Conservation (phyloP, 2,113 vertebrate species). For the Scolopax mira region DNA sequence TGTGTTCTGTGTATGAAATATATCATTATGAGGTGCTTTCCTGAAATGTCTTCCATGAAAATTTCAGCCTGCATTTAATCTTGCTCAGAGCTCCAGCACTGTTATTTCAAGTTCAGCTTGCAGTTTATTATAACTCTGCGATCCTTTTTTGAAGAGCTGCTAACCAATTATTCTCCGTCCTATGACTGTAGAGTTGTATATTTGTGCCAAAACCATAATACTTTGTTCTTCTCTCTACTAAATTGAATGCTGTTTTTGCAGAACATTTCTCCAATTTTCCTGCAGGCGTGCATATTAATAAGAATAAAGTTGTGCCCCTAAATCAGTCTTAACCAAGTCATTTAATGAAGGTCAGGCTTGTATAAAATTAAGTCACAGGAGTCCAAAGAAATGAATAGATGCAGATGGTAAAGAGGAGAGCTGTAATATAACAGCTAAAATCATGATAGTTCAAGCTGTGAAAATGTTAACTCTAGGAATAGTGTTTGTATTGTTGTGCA, state of each 20-base stretch:
- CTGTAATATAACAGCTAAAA: background rate
- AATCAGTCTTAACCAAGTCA: slow-evolving; percentile 33
- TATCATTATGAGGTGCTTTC: background rate
- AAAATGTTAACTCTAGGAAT: background rate
- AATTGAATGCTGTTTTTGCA: slow-evolving; percentile 43
- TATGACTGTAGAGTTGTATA: background rate
- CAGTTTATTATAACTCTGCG: slow-evolving; percentile 30
- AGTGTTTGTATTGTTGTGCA: background rate
- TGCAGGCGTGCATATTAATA: slow-evolving; percentile 20
- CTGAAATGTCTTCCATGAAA: slow-evolving; percentile 9
- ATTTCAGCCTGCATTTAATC: slow-evolving; percentile 19
- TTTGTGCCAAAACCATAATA: slow-evolving; percentile 58
- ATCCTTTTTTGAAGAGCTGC: slow-evolving; percentile 51
- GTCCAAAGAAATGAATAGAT: background rate
- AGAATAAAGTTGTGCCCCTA: slow-evolving; percentile 40
- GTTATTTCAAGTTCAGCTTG: slow-evolving; percentile 22
- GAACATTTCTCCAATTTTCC: slow-evolving; percentile 45
- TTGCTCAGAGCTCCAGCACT: slow-evolving; percentile 8
- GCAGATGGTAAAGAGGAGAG: background rate
- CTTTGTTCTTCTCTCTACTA: slow-evolving; percentile 58
- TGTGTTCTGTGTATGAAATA: background rate
- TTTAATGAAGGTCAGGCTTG: slow-evolving; percentile 25
- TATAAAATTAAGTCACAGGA: slow-evolving; percentile 8
- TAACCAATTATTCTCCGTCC: slow-evolving; percentile 52
- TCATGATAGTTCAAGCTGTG: background rate